Evolutionary conservation across 2,888 invertebrate genomes (phyloP).

Genomic region (Parthenolecanium corni): DNA sequence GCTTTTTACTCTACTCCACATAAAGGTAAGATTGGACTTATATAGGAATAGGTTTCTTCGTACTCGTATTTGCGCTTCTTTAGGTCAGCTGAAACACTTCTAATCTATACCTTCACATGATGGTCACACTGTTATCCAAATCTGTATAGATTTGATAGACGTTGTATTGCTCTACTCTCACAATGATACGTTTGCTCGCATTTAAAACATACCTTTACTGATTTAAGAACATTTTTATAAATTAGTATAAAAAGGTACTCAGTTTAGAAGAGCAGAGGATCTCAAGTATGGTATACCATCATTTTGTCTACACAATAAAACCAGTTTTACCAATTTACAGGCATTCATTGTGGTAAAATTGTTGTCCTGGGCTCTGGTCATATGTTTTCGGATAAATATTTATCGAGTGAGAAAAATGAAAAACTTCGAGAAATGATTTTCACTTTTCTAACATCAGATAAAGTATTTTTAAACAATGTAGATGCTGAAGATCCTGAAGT

Average conservation of each 20-base stretch:
- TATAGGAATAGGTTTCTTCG: not conserved
- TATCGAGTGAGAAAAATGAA: slow-evolving; percentile 88
- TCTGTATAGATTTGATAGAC: too few species aligned
- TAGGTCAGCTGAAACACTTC: not conserved
- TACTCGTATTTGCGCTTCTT: not conserved
- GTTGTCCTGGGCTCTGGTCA: slow-evolving; percentile 85
- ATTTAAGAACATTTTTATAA: too few species aligned
- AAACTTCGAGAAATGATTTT: slow-evolving; percentile 73
- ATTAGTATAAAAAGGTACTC: too few species aligned
- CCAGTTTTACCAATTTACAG: slow-evolving; percentile 13
- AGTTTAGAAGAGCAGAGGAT: too few species aligned
- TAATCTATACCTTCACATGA: too few species aligned
- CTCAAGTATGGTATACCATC: too few species aligned
- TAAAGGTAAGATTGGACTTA: slow-evolving; percentile 26
- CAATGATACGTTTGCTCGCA: too few species aligned
- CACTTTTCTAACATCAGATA: slow-evolving; percentile 58
- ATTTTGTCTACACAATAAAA: too few species aligned
- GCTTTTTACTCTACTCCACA: slow-evolving; percentile 50
- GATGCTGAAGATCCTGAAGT: slow-evolving; percentile 93
- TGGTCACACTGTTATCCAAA: too few species aligned
- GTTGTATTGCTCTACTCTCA: too few species aligned
- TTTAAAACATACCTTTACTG: too few species aligned
- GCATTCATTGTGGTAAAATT: slow-evolving; percentile 51
- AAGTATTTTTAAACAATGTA: slow-evolving; percentile 59
- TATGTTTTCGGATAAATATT: slow-evolving; percentile 83